phyloP scores from a whole-genome alignment of 2,888 invertebrate genomes.

The Hipparchia semele region DNA sequence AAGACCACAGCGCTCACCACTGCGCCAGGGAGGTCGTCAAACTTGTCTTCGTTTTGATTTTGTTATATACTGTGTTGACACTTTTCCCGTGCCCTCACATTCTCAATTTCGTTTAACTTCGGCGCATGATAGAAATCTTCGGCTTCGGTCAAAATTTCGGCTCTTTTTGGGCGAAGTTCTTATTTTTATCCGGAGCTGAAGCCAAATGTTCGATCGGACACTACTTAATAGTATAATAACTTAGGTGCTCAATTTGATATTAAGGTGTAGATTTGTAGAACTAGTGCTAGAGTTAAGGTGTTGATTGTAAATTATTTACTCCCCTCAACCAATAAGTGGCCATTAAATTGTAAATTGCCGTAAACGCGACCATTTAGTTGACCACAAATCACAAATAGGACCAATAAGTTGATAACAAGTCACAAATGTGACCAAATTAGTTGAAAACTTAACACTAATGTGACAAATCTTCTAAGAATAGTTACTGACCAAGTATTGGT shows the following conservation, averaged over 20 bases:
- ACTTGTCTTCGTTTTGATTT: no score
- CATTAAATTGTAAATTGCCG: no score
- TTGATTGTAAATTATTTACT: background rate
- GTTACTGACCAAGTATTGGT: background rate
- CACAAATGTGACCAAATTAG: background rate
- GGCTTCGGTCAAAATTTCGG: no score
- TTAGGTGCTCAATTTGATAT: slow-evolving; percentile 5
- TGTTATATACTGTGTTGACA: no score
- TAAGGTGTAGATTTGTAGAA: background rate
- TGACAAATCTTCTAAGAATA: background rate
- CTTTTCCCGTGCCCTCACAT: no score
- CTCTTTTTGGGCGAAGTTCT: no score
- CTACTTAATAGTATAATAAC: background rate
- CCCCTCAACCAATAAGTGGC: background rate
- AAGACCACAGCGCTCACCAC: no score
- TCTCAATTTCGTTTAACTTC: no score
- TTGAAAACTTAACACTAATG: background rate
- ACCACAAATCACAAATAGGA: background rate
- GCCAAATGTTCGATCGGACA: background rate
- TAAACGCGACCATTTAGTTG: background rate
- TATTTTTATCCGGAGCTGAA: background rate
- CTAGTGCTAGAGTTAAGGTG: background rate
- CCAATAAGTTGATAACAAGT: background rate
- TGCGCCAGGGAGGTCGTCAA: no score
- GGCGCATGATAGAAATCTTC: no score